These are phyloP conservation scores for Mugil cephalus DNA, from an alignment of 2,113 vertebrate species.

Conservation along the genomic window DNA sequence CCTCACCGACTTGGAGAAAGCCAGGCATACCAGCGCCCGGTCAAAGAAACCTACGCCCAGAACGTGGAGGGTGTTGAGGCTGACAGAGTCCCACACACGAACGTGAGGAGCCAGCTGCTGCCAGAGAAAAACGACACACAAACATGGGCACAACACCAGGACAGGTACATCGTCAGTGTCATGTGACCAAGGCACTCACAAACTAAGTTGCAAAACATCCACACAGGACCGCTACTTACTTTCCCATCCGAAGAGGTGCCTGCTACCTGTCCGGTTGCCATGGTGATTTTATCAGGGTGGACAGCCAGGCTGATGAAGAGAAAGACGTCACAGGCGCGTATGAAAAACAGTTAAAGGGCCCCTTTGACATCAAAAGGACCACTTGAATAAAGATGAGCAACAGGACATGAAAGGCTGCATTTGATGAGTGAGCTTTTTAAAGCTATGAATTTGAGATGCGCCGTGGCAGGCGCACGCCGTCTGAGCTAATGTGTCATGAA, in stretches of 20 bases:
- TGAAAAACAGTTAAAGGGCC: slow-evolving; percentile 51
- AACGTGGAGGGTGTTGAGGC: slow-evolving; percentile 95
- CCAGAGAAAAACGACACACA: slow-evolving; percentile 36
- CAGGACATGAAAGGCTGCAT: slow-evolving; percentile 48
- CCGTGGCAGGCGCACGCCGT: neutral
- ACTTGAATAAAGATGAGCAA: slow-evolving; percentile 65
- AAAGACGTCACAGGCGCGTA: slow-evolving; percentile 46
- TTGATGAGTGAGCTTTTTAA: slow-evolving; percentile 23
- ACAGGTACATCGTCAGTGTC: slow-evolving; percentile 5
- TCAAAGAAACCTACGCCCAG: slow-evolving; percentile 95
- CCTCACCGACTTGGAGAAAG: slow-evolving; percentile 98
- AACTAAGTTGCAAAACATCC: no score
- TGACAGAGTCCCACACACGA: slow-evolving; percentile 98
- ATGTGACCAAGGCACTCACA: no score
- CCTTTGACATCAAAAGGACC: slow-evolving; percentile 54
- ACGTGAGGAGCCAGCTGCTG: slow-evolving; percentile 95
- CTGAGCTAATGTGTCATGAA: slow-evolving; percentile 27
- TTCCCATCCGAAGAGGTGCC: slow-evolving; percentile 98
- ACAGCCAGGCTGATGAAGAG: slow-evolving; percentile 90
- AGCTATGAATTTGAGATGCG: slow-evolving; percentile 25
- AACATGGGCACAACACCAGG: slow-evolving; percentile 3
- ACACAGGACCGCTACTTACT: slow-evolving; percentile 83
- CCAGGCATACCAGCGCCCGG: slow-evolving; percentile 93
- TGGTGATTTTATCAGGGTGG: slow-evolving; percentile 98
- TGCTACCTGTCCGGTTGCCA: slow-evolving; percentile 97